phyloP scores from a whole-genome alignment of 2,888 invertebrate species.

The Pristionchus fissidentatus region DNA sequence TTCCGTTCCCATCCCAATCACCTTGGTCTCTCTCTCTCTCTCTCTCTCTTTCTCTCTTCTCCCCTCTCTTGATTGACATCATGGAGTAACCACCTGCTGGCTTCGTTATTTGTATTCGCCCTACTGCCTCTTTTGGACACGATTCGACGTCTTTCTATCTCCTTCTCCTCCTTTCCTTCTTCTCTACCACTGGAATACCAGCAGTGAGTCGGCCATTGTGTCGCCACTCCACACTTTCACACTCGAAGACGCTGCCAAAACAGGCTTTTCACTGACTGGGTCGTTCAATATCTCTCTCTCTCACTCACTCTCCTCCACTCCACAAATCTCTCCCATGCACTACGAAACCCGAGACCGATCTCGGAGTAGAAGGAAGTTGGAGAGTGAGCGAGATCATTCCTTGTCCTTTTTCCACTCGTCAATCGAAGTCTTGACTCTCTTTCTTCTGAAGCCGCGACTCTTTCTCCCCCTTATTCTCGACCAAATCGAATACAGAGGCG shows the following conservation, averaged over 20 bases:
- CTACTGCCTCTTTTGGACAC: not conserved
- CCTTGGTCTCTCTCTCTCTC: conserved; percentile 14
- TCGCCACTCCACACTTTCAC: not conserved
- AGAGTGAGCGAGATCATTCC: too few species aligned
- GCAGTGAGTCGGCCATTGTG: not conserved
- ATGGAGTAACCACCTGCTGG: not conserved
- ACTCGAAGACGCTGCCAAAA: not conserved
- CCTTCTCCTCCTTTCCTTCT: not conserved
- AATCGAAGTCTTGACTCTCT: conserved; percentile 11
- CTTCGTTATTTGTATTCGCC: conserved; percentile 29
- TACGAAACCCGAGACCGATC: not conserved
- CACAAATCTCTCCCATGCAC: not conserved
- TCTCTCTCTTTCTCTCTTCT: not conserved
- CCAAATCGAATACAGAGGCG: conserved; percentile 49
- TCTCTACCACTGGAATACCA: not conserved
- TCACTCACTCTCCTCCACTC: not conserved
- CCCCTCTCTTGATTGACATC: not conserved
- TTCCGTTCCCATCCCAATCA: conserved; percentile 14
- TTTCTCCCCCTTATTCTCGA: conserved; percentile 46
- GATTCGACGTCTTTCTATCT: conserved; percentile 18
- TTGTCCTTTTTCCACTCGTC: not conserved
- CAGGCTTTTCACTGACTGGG: not conserved
- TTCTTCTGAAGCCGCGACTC: conserved; percentile 9
- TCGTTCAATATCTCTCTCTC: not conserved
- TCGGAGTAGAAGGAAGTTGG: conserved; percentile 13